Evolutionary conservation across 2,888 invertebrate species (phyloP).

Genomic region (Hyles lineata): DNA sequence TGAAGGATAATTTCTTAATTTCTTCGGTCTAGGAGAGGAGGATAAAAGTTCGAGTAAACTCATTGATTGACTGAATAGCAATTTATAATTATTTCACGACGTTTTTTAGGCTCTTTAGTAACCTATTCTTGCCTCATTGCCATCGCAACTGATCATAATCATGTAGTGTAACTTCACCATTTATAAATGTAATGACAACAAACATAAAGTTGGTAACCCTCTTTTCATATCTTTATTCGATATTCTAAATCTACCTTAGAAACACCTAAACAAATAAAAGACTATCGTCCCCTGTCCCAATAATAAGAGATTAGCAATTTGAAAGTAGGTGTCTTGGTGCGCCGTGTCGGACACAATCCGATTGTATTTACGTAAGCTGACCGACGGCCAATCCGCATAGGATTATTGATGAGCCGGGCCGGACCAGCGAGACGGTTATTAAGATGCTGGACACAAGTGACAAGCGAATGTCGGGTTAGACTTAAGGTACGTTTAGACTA

Average conservation of each 20-base stretch:
- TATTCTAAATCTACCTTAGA: background rate
- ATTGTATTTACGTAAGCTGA: conserved; percentile 78
- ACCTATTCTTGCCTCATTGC: too few relatives aligned
- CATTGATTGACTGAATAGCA: too few relatives aligned
- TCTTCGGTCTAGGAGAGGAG: too few relatives aligned
- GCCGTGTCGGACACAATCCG: conserved; percentile 49
- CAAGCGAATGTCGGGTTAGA: conserved; percentile 30
- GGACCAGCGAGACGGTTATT: conserved; percentile 55
- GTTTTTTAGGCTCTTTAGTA: too few relatives aligned
- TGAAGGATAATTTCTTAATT: too few relatives aligned
- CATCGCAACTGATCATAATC: too few relatives aligned
- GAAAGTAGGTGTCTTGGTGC: conserved; percentile 22
- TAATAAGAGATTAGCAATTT: conserved; percentile 26
- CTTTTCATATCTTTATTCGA: background rate
- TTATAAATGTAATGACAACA: too few relatives aligned
- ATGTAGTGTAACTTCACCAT: too few relatives aligned
- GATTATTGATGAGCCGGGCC: conserved; percentile 70
- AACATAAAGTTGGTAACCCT: background rate
- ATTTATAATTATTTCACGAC: too few relatives aligned
- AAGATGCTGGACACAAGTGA: conserved; percentile 42
- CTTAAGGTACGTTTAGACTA: too few relatives aligned
- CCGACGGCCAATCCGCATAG: conserved; percentile 62
- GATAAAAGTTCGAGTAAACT: too few relatives aligned
- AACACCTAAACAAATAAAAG: background rate
- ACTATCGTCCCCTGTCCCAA: conserved; percentile 5